phyloP scores from a whole-genome alignment of 2,113 vertebrate genomes.

The Bagarius yarrelli region DNA sequence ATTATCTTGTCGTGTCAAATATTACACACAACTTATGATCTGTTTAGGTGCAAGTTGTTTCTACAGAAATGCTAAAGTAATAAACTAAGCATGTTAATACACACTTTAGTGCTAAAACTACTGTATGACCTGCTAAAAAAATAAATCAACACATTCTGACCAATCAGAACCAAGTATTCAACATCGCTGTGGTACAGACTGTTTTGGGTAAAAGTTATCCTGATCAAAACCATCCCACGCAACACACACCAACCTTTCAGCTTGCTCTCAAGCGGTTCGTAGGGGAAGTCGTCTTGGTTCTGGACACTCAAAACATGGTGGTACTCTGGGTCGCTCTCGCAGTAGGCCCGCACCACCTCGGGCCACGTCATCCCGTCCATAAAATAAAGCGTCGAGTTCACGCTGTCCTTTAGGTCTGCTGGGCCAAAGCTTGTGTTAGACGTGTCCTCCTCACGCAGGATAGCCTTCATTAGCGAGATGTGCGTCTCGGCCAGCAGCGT shows the following conservation, averaged over 20 bases:
- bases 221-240: no score
- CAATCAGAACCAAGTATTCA: background rate
- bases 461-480: slow-evolving; percentile 89
- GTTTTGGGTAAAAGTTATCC: no score
- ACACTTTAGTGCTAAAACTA: background rate
- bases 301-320: slow-evolving; percentile 89
- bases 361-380: slow-evolving; percentile 99
- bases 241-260: slow-evolving; percentile 68
- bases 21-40: background rate
- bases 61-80: background rate
- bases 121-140: no score
- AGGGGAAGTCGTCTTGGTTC: slow-evolving; percentile 91
- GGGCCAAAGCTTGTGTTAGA: slow-evolving; percentile 97
- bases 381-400: slow-evolving; percentile 95
- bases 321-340: slow-evolving; percentile 93
- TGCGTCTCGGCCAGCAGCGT: slow-evolving; percentile 96
- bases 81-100: background rate
- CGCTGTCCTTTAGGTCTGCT: slow-evolving; percentile 95
- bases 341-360: slow-evolving; percentile 92
- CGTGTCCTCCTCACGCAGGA: slow-evolving; percentile 93
- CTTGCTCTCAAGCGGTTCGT: slow-evolving; percentile 88
- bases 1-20: background rate
- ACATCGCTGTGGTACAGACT: background rate
- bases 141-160: background rate
- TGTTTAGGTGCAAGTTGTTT: background rate